Evolutionary conservation across 2,797 vertebrate genomes (phyloP).

Genomic region (Syndactyla subalaris): DNA sequence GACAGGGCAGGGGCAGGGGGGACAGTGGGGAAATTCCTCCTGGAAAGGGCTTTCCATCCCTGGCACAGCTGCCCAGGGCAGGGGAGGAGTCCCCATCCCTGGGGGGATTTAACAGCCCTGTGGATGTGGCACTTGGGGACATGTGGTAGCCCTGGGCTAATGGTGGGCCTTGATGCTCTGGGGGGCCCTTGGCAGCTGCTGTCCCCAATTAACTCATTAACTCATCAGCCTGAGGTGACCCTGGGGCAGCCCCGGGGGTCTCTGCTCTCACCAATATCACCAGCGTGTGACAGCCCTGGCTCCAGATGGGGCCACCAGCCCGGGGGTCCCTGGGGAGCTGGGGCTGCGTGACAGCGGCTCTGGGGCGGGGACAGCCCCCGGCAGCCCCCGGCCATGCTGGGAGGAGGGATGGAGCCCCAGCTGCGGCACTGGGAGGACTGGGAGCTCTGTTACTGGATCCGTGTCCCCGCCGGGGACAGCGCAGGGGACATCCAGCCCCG

Average conservation of each 20-base stretch:
- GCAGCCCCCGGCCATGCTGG: neutral
- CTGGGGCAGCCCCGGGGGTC: neutral
- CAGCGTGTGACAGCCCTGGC: neutral
- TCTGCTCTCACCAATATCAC: neutral
- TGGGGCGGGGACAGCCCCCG: neutral
- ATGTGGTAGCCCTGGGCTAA: neutral
- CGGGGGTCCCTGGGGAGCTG: neutral
- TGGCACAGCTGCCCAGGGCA: neutral
- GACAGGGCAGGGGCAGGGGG: neutral
- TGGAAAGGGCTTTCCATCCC: neutral
- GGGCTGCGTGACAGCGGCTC: neutral
- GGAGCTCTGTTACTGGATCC: too few relatives aligned
- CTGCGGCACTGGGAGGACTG: neutral
- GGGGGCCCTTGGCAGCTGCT: neutral
- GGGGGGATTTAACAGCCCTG: neutral
- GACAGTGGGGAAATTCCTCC: neutral
- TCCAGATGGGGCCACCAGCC: neutral
- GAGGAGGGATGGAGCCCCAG: neutral
- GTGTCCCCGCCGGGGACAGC: neutral
- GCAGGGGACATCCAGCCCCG: neutral
- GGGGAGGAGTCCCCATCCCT: too few relatives aligned
- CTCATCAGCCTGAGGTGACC: neutral
- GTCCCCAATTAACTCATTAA: neutral
- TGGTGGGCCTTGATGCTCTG: neutral
- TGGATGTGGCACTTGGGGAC: neutral